These are phyloP conservation scores for Drosophila rubida DNA, from an alignment of 2,888 invertebrate species.

Conservation along the genomic window DNA sequence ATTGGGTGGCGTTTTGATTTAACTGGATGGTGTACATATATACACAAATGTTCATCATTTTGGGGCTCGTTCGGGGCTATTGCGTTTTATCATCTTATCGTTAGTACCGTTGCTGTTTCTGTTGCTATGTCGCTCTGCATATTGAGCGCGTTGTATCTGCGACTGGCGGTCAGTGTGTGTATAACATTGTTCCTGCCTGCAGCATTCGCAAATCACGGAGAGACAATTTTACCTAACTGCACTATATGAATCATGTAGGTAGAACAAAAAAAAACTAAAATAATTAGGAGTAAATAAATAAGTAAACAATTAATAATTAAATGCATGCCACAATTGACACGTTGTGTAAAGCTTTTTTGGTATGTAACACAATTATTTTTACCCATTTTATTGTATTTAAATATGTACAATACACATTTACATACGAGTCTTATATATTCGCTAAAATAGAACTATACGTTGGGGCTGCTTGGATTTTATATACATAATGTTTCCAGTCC, in stretches of 20 bases:
- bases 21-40: slow-evolving; percentile 40
- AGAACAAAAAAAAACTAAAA: slow-evolving; percentile 10
- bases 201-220: slow-evolving; percentile 41
- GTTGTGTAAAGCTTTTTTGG: too few relatives aligned
- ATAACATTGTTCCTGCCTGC: slow-evolving; percentile 53
- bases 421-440: too few relatives aligned
- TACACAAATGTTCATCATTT: slow-evolving; percentile 37
- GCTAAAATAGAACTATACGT: too few relatives aligned
- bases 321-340: too few relatives aligned
- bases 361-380: too few relatives aligned
- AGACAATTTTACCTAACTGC: background rate
- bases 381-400: too few relatives aligned
- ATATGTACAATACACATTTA: too few relatives aligned
- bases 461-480: too few relatives aligned
- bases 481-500: too few relatives aligned
- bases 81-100: slow-evolving; percentile 5
- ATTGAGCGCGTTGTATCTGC: slow-evolving; percentile 52
- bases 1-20: slow-evolving; percentile 21
- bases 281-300: background rate
- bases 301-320: background rate
- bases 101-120: slow-evolving; percentile 37
- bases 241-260: slow-evolving; percentile 70
- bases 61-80: slow-evolving; percentile 61
- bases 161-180: slow-evolving; percentile 60
- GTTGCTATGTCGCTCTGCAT: slow-evolving; percentile 56